Evolutionary conservation across 1,140 invertebrate genomes (phyloP).

Genomic region (Lucilia sericata): DNA sequence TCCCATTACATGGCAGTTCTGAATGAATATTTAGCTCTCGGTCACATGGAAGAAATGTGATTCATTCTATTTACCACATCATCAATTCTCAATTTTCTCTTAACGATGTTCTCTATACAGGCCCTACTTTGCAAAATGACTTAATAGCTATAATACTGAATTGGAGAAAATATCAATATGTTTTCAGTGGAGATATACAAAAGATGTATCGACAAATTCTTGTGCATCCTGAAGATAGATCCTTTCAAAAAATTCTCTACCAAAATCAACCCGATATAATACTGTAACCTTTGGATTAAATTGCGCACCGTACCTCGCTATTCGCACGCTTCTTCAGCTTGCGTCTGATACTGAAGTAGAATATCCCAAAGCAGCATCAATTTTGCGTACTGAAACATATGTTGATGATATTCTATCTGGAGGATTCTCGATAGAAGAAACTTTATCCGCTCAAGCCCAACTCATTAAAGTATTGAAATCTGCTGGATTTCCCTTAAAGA

Average conservation of each 20-base stretch:
- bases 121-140: constrained; percentile 1
- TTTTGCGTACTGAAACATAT: constrained; percentile 22
- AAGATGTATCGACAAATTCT: constrained; percentile 21
- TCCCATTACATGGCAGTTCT: background rate
- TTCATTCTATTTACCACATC: constrained; percentile 36
- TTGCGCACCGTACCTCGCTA: constrained; percentile 29
- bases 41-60: constrained; percentile 23
- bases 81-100: background rate
- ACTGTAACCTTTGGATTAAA: constrained; percentile 10
- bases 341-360: background rate
- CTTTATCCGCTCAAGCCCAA: background rate
- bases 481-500: constrained; percentile 23
- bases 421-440: constrained; percentile 9
- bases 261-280: background rate
- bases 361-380: constrained; percentile 15
- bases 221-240: constrained; percentile 20
- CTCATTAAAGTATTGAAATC: background rate
- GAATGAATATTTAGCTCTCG: constrained; percentile 7
- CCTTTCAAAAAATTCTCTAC: constrained; percentile 17
- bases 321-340: constrained; percentile 30
- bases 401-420: constrained; percentile 16
- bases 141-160: constrained; percentile 25
- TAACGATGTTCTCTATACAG: constrained; percentile 25
- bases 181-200: constrained; percentile 36
- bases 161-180: constrained; percentile 35